Base-by-base conservation (phyloP, 2,888 invertebrate genomes). In the Microctonus hyperodae region DNA sequence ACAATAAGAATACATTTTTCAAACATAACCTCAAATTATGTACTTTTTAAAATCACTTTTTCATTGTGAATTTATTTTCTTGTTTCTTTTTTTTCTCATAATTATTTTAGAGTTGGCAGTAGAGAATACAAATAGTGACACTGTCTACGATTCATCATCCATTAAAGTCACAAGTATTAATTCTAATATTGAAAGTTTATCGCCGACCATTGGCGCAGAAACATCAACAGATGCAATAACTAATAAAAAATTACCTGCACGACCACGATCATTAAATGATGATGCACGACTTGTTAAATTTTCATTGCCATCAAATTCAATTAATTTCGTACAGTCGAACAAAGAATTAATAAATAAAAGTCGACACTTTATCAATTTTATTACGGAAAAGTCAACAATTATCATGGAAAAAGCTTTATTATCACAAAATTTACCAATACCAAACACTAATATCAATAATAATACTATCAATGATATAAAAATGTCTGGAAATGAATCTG, bases 321-420 rank as follows among this genome's bases (percentile, higher is more conserved):
- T 80, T 16, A 81, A 78, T 62, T 65, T 82, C 50, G 79, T 81
- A 72, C 82, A 80, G 61, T 78, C 82, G 0, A 82, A 82, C 70
- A 75, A 78, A 37, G 82, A 79, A 64, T 79, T 83, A 69, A 58
- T 82, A 23, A 82, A 82, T 59, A 82, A 80, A 35, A 82, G 82
- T 66, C 78, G 79, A 0, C 76, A 82, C 59, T 81, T 83, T 64
- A 66, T 83, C 11, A 81, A 82, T 44, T 82, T 80, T 16, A 82
- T 83, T 22, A 82, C 80, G 9, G 82, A 82, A 58, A 83, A 81
- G 60, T 83, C 82, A 1, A 80, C 81, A 16, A 82, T 81, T 25
- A 82, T 83, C 6, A 81, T 83, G 80, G 82, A 83, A 48, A 82
- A 78, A 68, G 76, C 80, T 5, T 68, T 82, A n/a, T 68, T 82